phyloP scores from a whole-genome alignment of 1,140 invertebrate genomes.

The Papilio dardanus region DNA sequence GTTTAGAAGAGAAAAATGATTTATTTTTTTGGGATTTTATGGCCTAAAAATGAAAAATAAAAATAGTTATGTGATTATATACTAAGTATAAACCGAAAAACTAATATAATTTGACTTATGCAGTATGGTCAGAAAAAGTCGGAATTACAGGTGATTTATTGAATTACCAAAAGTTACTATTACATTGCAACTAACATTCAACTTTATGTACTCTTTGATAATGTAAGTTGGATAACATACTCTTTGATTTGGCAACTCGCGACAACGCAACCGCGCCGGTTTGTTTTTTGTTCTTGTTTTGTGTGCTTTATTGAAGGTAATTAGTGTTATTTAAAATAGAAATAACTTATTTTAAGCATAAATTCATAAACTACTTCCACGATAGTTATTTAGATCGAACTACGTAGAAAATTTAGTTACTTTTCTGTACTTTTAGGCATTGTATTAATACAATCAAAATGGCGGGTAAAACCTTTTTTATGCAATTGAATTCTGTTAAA shows the following conservation, averaged over 20 bases:
- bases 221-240: background rate
- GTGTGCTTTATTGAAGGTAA: slow-evolving; percentile 34
- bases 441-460: slow-evolving; percentile 53
- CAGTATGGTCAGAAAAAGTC: too few species aligned
- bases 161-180: too few species aligned
- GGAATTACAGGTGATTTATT: too few species aligned
- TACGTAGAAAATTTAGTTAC: background rate
- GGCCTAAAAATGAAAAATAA: too few species aligned
- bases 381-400: background rate
- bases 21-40: too few species aligned
- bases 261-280: background rate
- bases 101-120: too few species aligned
- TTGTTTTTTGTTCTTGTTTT: slow-evolving; percentile 32
- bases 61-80: too few species aligned
- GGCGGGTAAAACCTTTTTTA: slow-evolving; percentile 51
- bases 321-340: background rate
- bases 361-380: background rate
- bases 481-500: background rate
- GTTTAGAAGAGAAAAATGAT: too few species aligned
- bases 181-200: too few species aligned
- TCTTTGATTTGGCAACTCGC: slow-evolving; percentile 9
- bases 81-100: too few species aligned
- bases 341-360: background rate
- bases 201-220: background rate
- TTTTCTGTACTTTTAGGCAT: slow-evolving; percentile 3